Evolutionary conservation across 2,797 vertebrate species (phyloP).

Genomic region (Sitta carolinensis): DNA sequence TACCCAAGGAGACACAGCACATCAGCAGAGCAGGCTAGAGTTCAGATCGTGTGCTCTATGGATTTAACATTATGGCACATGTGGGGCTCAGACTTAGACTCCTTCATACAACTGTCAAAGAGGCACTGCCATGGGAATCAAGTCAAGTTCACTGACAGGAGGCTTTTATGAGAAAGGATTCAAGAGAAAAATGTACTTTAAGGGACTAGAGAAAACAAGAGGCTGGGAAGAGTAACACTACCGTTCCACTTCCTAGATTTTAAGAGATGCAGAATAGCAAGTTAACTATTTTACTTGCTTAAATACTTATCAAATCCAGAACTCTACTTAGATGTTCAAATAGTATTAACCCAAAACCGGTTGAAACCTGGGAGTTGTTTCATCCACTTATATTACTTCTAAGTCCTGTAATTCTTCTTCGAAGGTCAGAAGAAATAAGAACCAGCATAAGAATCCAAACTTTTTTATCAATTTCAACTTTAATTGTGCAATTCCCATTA

Average conservation of each 20-base stretch:
- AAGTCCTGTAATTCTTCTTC: not conserved
- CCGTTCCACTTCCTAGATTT: not conserved
- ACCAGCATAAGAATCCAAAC: not conserved
- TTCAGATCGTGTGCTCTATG: conserved; percentile 10
- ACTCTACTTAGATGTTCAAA: not conserved
- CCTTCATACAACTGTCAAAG: not conserved
- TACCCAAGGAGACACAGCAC: conserved; percentile 49
- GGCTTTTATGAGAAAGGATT: not conserved
- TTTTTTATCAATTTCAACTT: conserved; percentile 15
- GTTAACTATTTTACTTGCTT: not conserved
- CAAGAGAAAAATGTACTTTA: not conserved
- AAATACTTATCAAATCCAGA: not conserved
- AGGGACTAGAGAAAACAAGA: not conserved
- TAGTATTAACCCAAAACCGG: not conserved
- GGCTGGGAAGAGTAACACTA: not conserved
- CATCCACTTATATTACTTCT: not conserved
- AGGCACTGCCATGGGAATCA: not conserved
- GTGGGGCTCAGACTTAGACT: not conserved
- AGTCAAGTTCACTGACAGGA: not conserved
- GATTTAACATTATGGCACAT: not conserved
- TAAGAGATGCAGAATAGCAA: not conserved
- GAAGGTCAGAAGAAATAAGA: conserved; percentile 17
- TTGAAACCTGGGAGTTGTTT: not conserved
- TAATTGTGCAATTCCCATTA: not conserved
- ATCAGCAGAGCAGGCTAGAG: conserved; percentile 49